Evolutionary conservation across 2,888 invertebrate genomes (phyloP).

Genomic region (Philaethria dido): DNA sequence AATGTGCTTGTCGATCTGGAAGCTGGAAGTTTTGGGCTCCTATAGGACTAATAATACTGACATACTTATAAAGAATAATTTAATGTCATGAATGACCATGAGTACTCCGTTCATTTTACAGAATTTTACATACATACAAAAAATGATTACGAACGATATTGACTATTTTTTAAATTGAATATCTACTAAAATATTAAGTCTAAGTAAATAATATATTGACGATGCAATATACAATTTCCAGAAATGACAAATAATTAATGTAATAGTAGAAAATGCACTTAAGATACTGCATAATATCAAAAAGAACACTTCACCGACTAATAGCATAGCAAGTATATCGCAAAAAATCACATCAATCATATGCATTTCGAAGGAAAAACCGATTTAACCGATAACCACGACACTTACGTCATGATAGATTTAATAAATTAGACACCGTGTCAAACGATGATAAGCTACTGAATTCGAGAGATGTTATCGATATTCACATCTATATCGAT

Average conservation of each 20-base stretch:
- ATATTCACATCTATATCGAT: conserved; percentile 13
- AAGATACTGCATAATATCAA: neutral
- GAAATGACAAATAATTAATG: neutral
- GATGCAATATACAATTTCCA: no score
- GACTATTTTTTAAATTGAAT: no score
- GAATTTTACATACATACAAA: no score
- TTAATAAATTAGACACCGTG: conserved; percentile 33
- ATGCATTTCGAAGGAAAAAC: conserved; percentile 11
- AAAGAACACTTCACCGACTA: neutral
- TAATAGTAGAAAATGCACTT: neutral
- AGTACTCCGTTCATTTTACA: no score
- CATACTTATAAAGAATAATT: neutral
- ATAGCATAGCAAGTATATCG: neutral
- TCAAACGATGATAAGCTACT: conserved; percentile 37
- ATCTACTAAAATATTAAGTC: no score
- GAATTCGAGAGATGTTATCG: conserved; percentile 30
- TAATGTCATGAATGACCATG: no score
- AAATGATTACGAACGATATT: no score
- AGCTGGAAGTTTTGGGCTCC: neutral
- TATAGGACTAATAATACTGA: neutral
- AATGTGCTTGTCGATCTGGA: no score
- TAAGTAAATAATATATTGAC: no score
- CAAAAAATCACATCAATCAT: conserved; percentile 26
- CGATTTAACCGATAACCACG: conserved; percentile 22
- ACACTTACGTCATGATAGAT: conserved; percentile 31